A percentile compares a stretch with the other conserved stretches of the same genome.
These are phyloP conservation scores for Jacana jacana DNA, from an alignment of 2,113 vertebrate genomes.

Conservation along the genomic window DNA sequence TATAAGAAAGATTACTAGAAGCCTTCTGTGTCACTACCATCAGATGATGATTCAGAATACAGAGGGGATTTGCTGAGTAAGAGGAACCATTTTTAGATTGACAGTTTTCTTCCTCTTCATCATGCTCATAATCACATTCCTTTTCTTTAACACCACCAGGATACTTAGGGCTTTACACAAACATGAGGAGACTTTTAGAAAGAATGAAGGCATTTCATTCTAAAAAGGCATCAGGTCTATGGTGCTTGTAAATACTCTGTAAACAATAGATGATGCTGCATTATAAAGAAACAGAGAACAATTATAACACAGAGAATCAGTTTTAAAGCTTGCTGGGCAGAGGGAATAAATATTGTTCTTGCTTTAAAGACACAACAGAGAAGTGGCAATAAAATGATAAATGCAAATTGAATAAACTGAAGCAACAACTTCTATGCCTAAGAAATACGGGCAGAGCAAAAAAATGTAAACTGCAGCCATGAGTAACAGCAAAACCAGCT, in stretches of 20 bases:
- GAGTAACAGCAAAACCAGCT: conserved; percentile 8
- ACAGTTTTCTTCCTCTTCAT: neutral
- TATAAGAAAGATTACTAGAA: neutral
- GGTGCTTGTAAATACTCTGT: neutral
- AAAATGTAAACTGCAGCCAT: neutral
- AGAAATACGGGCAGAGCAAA: neutral
- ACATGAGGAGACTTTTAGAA: neutral
- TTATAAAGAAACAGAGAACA: conserved; percentile 50
- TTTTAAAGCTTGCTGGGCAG: conserved; percentile 17
- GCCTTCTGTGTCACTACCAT: neutral
- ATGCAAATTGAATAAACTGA: conserved; percentile 35
- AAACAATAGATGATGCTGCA: neutral
- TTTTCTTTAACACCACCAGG: neutral
- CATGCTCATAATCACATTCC: neutral
- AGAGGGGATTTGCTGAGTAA: conserved; percentile 38
- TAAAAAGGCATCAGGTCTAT: neutral
- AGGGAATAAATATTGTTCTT: neutral
- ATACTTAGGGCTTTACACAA: neutral
- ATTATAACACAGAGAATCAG: neutral
- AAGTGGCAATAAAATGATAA: conserved; percentile 29
- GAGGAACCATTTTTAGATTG: conserved; percentile 3
- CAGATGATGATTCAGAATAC: neutral
- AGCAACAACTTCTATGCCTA: neutral
- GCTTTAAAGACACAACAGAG: neutral
- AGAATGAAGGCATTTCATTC: neutral